Conservation (phyloP, 2,797 vertebrate genomes). For the Pagetopsis macropterus region DNA sequence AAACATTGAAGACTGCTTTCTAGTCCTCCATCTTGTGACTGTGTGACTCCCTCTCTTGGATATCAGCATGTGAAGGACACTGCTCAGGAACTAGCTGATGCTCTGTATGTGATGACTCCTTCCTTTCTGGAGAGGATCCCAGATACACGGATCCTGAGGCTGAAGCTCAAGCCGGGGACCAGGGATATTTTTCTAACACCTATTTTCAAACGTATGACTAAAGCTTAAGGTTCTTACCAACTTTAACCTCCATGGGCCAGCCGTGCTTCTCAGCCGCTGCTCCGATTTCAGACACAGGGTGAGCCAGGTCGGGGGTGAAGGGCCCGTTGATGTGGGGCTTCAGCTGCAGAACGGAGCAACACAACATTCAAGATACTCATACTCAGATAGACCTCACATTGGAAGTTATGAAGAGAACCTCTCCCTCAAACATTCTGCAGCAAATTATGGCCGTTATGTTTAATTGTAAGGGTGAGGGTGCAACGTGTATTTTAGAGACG, state of each 20-base stretch:
- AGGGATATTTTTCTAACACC: too few relatives aligned
- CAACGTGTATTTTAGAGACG: not conserved
- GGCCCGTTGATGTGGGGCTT: conserved; percentile 96
- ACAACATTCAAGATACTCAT: not conserved
- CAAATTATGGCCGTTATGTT: not conserved
- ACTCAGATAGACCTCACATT: not conserved
- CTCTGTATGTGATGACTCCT: too few relatives aligned
- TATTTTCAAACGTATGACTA: not conserved
- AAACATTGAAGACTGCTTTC: too few relatives aligned
- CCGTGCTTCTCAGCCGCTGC: conserved; percentile 89
- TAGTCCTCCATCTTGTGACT: too few relatives aligned
- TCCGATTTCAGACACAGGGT: conserved; percentile 90
- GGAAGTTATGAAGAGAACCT: not conserved
- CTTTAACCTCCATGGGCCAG: conserved; percentile 96
- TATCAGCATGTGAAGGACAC: too few relatives aligned
- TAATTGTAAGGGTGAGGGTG: not conserved
- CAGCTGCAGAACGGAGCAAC: conserved; percentile 78
- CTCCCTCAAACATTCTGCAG: not conserved
- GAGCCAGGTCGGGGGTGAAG: conserved; percentile 95
- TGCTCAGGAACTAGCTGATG: too few relatives aligned
- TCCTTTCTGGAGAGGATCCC: too few relatives aligned
- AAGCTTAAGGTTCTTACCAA: conserved; percentile 84
- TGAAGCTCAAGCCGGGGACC: too few relatives aligned
- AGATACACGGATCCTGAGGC: too few relatives aligned
- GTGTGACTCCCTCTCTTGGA: too few relatives aligned